Evolutionary conservation across 2,888 invertebrate genomes (phyloP).

Genomic region (Sclerodermus sp.): DNA sequence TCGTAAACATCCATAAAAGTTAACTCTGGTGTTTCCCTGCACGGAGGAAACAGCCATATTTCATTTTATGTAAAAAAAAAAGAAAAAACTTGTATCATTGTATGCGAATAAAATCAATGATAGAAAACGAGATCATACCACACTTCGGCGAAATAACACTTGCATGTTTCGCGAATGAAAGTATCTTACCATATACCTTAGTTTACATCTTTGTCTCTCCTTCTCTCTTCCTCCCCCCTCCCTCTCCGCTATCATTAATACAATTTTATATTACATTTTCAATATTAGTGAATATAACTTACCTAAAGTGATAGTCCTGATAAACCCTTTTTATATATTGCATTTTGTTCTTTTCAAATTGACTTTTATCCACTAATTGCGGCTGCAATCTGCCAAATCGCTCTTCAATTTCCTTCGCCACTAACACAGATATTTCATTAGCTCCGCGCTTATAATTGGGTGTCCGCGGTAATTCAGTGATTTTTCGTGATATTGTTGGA

Average conservation of each 20-base stretch:
- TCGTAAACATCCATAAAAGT: slow-evolving; percentile 57
- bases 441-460: slow-evolving; percentile 60
- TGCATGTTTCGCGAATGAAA: background rate
- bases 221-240: too few relatives aligned
- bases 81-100: background rate
- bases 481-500: slow-evolving; percentile 63
- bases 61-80: slow-evolving; percentile 17
- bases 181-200: background rate
- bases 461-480: slow-evolving; percentile 66
- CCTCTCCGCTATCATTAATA: too few relatives aligned
- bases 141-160: slow-evolving; percentile 1
- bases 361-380: slow-evolving; percentile 67
- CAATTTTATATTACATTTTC: too few relatives aligned
- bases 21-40: slow-evolving; percentile 58
- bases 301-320: slow-evolving; percentile 68
- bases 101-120: background rate
- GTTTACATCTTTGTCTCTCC: too few relatives aligned
- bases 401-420: slow-evolving; percentile 73
- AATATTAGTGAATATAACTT: slow-evolving; percentile 30
- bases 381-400: slow-evolving; percentile 73
- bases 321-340: slow-evolving; percentile 66
- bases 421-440: slow-evolving; percentile 56
- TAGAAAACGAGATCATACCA: background rate
- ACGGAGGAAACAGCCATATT: slow-evolving; percentile 46
- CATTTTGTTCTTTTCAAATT: slow-evolving; percentile 69